Evolutionary conservation across 2,113 vertebrate species (phyloP).

Genomic region (Lota lota): DNA sequence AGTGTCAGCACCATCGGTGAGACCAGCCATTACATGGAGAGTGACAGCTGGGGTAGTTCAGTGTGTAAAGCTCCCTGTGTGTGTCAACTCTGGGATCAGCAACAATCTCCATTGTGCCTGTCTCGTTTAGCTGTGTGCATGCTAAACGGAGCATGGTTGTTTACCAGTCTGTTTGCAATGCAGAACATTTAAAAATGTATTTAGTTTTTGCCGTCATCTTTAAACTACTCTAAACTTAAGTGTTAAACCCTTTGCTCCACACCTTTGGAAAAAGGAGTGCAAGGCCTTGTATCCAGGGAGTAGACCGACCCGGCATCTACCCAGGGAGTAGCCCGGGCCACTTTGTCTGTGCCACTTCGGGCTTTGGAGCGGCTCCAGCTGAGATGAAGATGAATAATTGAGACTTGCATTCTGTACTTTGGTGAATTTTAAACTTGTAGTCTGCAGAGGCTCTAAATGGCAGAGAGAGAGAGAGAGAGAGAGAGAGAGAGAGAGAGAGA

Average conservation of each 20-base stretch:
- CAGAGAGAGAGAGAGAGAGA: conserved; percentile 27
- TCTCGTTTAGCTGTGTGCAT: conserved; percentile 40
- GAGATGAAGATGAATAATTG: conserved; percentile 71
- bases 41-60: conserved; percentile 20
- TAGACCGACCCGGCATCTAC: conserved; percentile 17
- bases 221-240: too few relatives aligned
- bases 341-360: conserved; percentile 55
- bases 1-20: neutral
- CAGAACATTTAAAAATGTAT: conserved; percentile 19
- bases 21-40: conserved; percentile 13
- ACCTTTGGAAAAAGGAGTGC: neutral
- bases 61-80: neutral
- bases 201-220: too few relatives aligned
- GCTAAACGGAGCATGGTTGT: conserved; percentile 59
- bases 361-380: conserved; percentile 47
- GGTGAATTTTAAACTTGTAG: conserved; percentile 73
- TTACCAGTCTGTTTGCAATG: conserved; percentile 34
- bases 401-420: conserved; percentile 70
- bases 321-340: conserved; percentile 47
- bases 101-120: conserved; percentile 25
- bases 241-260: neutral
- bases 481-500: too few relatives aligned
- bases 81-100: conserved; percentile 17
- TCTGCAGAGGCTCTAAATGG: conserved; percentile 75
- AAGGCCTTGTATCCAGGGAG: neutral